These are phyloP conservation scores for Tineola bisselliella DNA, from an alignment of 2,888 invertebrate species.

Conservation along the genomic window DNA sequence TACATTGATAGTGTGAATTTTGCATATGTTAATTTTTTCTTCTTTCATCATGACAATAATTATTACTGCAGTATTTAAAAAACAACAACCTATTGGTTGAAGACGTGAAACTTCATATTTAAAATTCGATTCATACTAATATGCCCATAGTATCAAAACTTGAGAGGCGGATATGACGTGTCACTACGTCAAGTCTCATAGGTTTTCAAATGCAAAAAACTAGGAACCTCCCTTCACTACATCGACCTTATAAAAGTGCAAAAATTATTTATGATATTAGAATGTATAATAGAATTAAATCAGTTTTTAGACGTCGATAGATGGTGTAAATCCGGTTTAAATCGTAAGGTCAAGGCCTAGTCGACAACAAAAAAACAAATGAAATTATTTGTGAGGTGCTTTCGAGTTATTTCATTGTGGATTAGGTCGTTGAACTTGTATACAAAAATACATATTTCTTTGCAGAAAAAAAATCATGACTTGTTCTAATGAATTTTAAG, in stretches of 20 bases:
- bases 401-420: background rate
- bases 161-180: no score
- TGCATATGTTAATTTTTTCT: no score
- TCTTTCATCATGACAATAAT: no score
- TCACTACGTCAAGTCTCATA: no score
- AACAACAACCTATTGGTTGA: no score
- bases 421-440: background rate
- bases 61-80: no score
- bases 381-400: conserved; percentile 1
- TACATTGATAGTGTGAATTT: no score
- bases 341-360: background rate
- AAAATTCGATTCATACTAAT: no score
- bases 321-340: background rate
- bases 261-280: background rate
- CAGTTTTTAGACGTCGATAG: background rate
- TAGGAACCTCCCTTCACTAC: no score
- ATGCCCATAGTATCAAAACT: no score
- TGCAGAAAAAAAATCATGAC: background rate
- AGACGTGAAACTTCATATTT: no score
- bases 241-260: background rate
- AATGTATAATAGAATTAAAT: background rate
- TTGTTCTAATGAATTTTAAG: conserved; percentile 9
- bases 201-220: no score
- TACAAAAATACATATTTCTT: background rate
- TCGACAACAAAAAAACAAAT: conserved; percentile 12